Evolutionary conservation across 2,888 invertebrate genomes (phyloP).

Genomic region (Lobophora halterata): DNA sequence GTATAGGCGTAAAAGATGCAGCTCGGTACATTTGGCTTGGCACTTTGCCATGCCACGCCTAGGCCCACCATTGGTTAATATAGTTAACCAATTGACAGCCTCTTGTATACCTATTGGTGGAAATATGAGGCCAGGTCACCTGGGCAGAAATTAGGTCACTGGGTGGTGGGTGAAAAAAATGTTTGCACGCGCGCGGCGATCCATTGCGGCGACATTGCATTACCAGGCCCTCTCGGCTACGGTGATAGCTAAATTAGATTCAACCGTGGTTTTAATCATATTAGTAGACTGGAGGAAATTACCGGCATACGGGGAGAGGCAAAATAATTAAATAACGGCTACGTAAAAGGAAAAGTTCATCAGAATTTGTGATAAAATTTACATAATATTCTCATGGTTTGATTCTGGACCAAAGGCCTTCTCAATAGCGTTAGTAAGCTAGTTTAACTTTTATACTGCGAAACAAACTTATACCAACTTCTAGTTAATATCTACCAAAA

Average conservation of each 20-base stretch:
- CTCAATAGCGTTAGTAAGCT: no score
- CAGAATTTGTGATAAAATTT: no score
- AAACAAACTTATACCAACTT: no score
- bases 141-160: conserved; percentile 60
- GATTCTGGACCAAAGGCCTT: no score
- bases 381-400: no score
- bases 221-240: conserved; percentile 19
- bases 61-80: conserved; percentile 77
- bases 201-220: conserved; percentile 24
- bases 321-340: no score
- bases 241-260: conserved; percentile 22
- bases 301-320: conserved; percentile 1
- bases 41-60: conserved; percentile 78
- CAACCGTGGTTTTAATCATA: conserved; percentile 18
- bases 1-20: conserved; percentile 61
- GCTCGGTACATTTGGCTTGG: conserved; percentile 56
- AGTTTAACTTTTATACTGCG: no score
- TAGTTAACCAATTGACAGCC: conserved; percentile 78
- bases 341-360: no score
- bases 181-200: conserved; percentile 26
- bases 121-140: conserved; percentile 60
- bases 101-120: conserved; percentile 68
- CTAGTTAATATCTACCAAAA: no score
- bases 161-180: conserved; percentile 42
- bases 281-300: conserved; percentile 16